Base-by-base conservation (phyloP, 2,888 invertebrate genomes). In the Chymomyza caudatula region DNA sequence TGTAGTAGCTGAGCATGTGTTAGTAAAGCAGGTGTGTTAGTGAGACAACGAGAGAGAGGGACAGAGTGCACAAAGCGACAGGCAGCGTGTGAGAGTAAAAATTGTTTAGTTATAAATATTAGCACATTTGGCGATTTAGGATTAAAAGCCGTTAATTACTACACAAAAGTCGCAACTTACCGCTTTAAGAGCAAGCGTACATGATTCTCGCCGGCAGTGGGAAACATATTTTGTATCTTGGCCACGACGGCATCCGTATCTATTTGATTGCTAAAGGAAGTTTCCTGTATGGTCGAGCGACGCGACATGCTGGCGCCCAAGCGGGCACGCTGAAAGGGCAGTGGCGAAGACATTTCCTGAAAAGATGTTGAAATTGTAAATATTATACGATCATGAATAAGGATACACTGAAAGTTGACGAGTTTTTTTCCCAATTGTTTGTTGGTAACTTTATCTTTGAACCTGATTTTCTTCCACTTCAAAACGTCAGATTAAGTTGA, bases 131-230 rank as follows among this genome's bases (percentile, higher is more conserved):
- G 49, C 49, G 20, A 51, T 29, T 53, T 23, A 49, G 37, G 47
- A 60, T 61, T 56, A 63, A 47, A 37, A 37, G 29, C 29, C 11
- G 56, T n/a, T 55, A 47, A 59, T 22, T 37, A 22, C 37, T 20
- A 43, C 23, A 25, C 29, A 55, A 43, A 20, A 2, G 22, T 6
- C 57, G 22, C n/a, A 15, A 19, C 95, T 95, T 93, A 97, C 97
- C 97, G 97, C 90, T 96, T 96, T 60, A 97, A 90, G 74, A 97
- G 92, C 76, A 96, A 92, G 83, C 95, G 94, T 87, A 97, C 96
- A 88, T 97, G 97, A 23, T 95, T 95, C 86, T 97, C 97, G 67
- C 95, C 94, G 60, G 96, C 97, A 5, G 97, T 97, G 2, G 97
- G 97, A 89, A 97, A 97, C 94, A 97, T 95, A 53, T 95, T 94